Base-by-base conservation (phyloP, 2,797 vertebrate species). In the Xerus rutilus region DNA sequence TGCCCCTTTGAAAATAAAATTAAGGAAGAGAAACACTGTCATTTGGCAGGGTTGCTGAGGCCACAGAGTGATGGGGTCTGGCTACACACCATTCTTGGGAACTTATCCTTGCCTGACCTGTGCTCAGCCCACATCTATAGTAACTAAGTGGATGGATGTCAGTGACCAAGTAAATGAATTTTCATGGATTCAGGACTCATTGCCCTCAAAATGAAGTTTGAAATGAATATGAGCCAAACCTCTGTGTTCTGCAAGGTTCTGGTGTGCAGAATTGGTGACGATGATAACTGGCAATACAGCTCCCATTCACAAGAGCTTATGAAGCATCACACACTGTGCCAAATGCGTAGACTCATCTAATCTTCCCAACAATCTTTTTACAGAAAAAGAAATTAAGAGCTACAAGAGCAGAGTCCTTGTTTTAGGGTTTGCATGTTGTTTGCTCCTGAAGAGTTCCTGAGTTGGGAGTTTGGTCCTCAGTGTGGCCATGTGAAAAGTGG, bases 1-100 rank as follows among this genome's bases (percentile, higher is more conserved):
- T 88, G 18, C 30, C 32, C 64, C 74, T 92, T 89, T 64, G 64
- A 88, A 91, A 96, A 89, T 32, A 83, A 94, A 84, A 74, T 88
- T 76, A 90, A 95, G 77, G 32, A 39, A 79, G 88, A 77, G 57
- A 73, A 81, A 20, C 35, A 74, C n/a, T 28, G 45, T 69, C 39
- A n/a, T 94, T 91, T 89, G 54, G 69, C 28, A 86, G 57, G 78
- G 30, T 23, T 43, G 12, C 32, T 43, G 52, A 94, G 35, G 13
- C 76, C 88, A 59, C 35, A 65, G 10, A 35, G 59, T 30, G 7
- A 5, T 28, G 0, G 0, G 59, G 30, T n/a, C 25, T 14, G 30
- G 13, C 49, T 89, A n/a, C 1, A 39, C 10, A 1, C 12, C 15
- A 21, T 59, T 84, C 39, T 35, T 20, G 21, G 35, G 59, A 82